A percentile compares a stretch with the other conserved stretches of the same genome.
Conservation (phyloP, 2,797 vertebrate species). For the Masticophis lateralis region DNA sequence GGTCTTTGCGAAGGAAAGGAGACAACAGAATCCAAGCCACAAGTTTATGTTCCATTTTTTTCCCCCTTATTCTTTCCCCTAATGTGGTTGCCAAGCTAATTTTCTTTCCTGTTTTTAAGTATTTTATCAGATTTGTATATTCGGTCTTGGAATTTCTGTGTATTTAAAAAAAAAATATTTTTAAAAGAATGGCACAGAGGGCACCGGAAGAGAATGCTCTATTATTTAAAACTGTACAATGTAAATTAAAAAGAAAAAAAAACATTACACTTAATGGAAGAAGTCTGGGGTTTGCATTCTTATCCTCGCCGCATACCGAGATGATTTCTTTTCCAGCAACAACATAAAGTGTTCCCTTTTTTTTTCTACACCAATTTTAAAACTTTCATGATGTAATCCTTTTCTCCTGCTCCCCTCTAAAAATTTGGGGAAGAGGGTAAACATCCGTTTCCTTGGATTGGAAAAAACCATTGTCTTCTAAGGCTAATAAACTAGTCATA, state of each 20-base stretch:
- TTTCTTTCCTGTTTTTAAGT: conserved; percentile 14
- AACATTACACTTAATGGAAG: background rate
- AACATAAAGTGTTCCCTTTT: background rate
- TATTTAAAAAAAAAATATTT: conserved; percentile 17
- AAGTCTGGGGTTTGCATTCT: background rate
- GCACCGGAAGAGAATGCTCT: conserved; percentile 22
- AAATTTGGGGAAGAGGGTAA: background rate
- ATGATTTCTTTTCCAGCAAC: background rate
- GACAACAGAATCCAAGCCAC: background rate
- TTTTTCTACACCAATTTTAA: background rate
- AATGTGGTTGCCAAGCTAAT: conserved; percentile 21
- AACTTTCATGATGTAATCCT: background rate
- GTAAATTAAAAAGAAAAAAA: conserved; percentile 25
- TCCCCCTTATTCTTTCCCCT: background rate
- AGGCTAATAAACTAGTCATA: background rate
- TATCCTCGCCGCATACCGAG: background rate
- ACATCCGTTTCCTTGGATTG: background rate
- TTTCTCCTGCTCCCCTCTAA: background rate
- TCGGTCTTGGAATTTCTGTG: conserved; percentile 41
- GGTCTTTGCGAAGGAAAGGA: background rate
- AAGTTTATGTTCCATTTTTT: conserved; percentile 21
- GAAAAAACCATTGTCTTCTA: background rate
- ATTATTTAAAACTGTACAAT: conserved; percentile 37
- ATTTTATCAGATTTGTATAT: conserved; percentile 48
- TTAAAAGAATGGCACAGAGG: background rate